Base-by-base conservation (phyloP, 2,113 vertebrate species). In the Catagonus wagneri region DNA sequence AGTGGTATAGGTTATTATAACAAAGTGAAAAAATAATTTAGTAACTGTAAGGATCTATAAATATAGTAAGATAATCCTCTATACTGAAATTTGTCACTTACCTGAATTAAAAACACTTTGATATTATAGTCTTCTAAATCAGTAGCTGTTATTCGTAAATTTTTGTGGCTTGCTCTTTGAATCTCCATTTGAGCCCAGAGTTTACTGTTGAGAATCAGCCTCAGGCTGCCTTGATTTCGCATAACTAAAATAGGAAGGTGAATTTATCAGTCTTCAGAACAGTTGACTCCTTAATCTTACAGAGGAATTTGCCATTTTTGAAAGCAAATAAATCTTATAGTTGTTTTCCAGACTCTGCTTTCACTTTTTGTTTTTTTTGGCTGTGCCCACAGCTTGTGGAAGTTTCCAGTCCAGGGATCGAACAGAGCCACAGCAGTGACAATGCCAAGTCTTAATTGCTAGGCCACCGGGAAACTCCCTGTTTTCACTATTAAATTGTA, bases 211-310 rank as follows among this genome's bases (percentile, higher is more conserved):
- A 99, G 98, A 96, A 99, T 98, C 93, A 99, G 96, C 92, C 98
- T 98, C 94, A 99, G 98, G 86, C 98, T 99, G 85, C 99, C 99
- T 98, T 99, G 99, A 96, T 99, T 99, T 86, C 98, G 98, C 99
- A 99, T 99, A 96, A 99, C 99, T 99, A 72, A 80, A 98, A 97
- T 9, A 93, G 69, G 27, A 96, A 97, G 11, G 56, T 78, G 81
- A 91, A 58, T 75, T 36, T 36, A 36, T 69, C 34, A 98, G 83
- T 44, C 15, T 27, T 39, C 2, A 52, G 39, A n/a, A 65, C 54
- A 75, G 19, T 10, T 50, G 34, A 85, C 74, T 65, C 72, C 92
- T 93, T 23, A 75, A 14, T 27, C 63, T 93, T 83, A 16, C 58
- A 58, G 39, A 58, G 61, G 36, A 65, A 86, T 74, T 71, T 72